Base-by-base conservation (phyloP, 2,113 vertebrate genomes). In the Mixornis gularis region DNA sequence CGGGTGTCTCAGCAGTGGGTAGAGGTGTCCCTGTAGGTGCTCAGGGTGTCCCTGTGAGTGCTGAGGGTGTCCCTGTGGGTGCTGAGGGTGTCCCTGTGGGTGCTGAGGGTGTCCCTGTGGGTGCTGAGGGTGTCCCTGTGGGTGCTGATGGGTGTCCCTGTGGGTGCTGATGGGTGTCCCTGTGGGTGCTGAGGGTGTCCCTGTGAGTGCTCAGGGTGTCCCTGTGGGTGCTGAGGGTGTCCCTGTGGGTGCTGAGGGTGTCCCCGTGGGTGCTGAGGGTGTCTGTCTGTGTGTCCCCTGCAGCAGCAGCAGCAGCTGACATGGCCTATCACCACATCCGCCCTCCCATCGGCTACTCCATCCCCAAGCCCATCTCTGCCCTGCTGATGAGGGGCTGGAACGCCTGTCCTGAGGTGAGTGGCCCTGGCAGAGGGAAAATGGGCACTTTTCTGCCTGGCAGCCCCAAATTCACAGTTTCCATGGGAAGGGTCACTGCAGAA, bases 261-360 rank as follows among this genome's bases (percentile, higher is more conserved):
- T 46, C 10, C 44, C 21, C 22, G 48, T 22, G 48, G 48, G 30
- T 55, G 29, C 52, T 32, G 30, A n/a, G 36, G 36, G 46, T 48
- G 46, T 22, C 46, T 48, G 46, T 48, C 46, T 48, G 46, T 22
- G 11, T 22, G 4, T 19, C 36, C 7, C 70, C 62, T 68, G 43
- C 93, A 99, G 99, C 98, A 1, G 98, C 99, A 1, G 99, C 98
- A 0, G 99, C 98, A 1, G 99, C 99, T 2, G 99, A 99, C 96
- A 99, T 99, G 99, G 99, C 99, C 0, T 99, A 99, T 72, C 99
- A 99, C 95, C 99, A 99, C 81, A 97, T 99, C 95, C 96, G 98
- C 56, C 99, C 98, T 2, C 99, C 99, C 38, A 97, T 99, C 17
- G 99, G 99, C 6, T 99, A 99, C 95, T 99, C 99, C 82, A 98